Base-by-base conservation (phyloP, 2,888 invertebrate genomes). In the Athetis lepigone region DNA sequence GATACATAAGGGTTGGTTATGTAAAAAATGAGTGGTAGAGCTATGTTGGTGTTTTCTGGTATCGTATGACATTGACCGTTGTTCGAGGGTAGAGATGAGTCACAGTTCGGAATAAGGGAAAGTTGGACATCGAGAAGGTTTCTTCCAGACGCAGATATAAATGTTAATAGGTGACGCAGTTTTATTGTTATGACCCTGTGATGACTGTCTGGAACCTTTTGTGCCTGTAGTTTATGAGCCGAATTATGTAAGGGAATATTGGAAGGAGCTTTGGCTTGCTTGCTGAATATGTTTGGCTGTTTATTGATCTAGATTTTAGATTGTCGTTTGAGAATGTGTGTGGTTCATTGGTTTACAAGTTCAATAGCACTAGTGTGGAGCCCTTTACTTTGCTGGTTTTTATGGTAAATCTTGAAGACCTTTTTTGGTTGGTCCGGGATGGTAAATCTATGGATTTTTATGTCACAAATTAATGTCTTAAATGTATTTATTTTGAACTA, bases 1-100 rank as follows among this genome's bases (percentile, higher is more conserved):
- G 8, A 0, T 0, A 4, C 1, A 21, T 62, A 77, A 79, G 45
- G 61, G 46, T 6, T 8, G 6, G 18, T 21, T 1, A 1, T 18
- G 1, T 4, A n/a, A 6, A 19, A 19, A 16, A 18, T 39, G 4
- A 7, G 11, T 0, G 16, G 40, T 7, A 51, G 46, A 46, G 16
- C 16, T 51, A 60, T 40, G 6, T 58, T 69, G 59, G 66, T 68
- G 13, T 54, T 59, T 56, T 60, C 62, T 70, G 68, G 63, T 85
- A 81, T 82, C 77, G 70, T 77, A 77, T 88, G 88, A 90, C 90
- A 89, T 87, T 88, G 88, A 88, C 88, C 87, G 82, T 77, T 74
- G 82, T 74, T n/a, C 61, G 52, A 78, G 73, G 83, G 87, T 76
- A 74, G 42, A 57, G 78, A 84, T 85, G 85, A 83, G 72, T 85